Evolutionary conservation across 2,797 vertebrate genomes (phyloP).

Genomic region (Spatula versicolor): DNA sequence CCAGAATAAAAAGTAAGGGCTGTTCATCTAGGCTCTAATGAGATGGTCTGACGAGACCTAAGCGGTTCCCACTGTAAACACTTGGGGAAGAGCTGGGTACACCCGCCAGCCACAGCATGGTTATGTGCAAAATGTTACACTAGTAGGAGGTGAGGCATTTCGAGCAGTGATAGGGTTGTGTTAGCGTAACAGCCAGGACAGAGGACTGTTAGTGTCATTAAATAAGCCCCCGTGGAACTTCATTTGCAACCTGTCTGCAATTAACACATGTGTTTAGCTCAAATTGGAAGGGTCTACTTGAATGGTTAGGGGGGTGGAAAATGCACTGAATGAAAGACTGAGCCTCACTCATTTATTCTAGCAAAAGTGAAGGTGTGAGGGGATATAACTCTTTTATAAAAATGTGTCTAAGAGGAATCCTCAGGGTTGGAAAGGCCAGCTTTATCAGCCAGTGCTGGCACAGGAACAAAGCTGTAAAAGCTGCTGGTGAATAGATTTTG

Average conservation of each 20-base stretch:
- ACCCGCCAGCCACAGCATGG: background rate
- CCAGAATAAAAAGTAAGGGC: background rate
- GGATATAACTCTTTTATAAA: background rate
- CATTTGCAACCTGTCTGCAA: background rate
- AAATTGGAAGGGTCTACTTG: background rate
- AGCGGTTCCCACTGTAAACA: background rate
- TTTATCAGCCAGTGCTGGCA: background rate
- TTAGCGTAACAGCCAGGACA: fast-evolving
- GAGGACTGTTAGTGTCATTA: background rate
- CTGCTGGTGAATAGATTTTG: background rate
- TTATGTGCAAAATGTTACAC: background rate
- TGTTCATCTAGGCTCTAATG: background rate
- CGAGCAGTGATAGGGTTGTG: background rate
- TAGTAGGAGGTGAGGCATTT: background rate
- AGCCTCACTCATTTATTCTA: background rate
- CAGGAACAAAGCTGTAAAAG: background rate
- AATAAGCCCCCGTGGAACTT: background rate
- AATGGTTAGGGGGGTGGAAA: background rate
- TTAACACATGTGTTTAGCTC: background rate
- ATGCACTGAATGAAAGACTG: background rate
- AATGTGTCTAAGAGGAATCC: background rate
- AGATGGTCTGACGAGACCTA: background rate
- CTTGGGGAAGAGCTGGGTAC: background rate
- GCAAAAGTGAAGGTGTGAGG: background rate
- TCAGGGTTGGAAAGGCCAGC: background rate